Evolutionary conservation across 2,113 vertebrate genomes (phyloP).

Genomic region (Pristiophorus japonicus): DNA sequence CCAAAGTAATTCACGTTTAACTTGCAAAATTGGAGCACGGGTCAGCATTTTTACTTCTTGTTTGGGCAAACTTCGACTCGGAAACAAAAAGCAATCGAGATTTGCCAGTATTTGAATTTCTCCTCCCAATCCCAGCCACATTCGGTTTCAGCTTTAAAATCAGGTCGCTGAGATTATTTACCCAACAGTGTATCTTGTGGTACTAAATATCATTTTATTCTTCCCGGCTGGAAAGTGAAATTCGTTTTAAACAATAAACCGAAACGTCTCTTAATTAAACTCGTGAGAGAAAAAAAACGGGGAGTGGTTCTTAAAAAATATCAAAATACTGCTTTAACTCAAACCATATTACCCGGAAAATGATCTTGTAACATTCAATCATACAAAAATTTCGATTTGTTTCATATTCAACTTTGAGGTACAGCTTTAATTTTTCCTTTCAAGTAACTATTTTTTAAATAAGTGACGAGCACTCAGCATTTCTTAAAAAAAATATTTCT

Average conservation of each 20-base stretch:
- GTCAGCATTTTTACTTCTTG: not conserved
- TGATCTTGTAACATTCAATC: not conserved
- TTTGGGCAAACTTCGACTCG: not conserved
- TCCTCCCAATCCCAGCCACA: not conserved
- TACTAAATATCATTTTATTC: conserved; percentile 14
- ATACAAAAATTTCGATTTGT: not conserved
- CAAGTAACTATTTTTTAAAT: not conserved
- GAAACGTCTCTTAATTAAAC: not conserved
- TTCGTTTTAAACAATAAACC: not conserved
- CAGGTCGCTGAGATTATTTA: not conserved
- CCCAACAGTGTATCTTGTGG: not conserved
- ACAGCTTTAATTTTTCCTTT: not conserved
- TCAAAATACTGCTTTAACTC: not conserved
- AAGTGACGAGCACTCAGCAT: not conserved
- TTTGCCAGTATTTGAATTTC: not conserved
- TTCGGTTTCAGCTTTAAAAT: not conserved
- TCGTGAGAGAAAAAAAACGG: no score
- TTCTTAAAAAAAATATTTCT: not conserved
- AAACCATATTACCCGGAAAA: not conserved
- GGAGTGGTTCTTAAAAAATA: not conserved
- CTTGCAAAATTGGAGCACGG: not conserved
- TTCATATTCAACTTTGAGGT: not conserved
- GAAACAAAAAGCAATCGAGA: not conserved
- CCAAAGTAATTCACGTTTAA: not conserved
- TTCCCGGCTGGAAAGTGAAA: not conserved